Evolutionary conservation across 2,797 vertebrate genomes (phyloP).

Genomic region (Mus minutoides): DNA sequence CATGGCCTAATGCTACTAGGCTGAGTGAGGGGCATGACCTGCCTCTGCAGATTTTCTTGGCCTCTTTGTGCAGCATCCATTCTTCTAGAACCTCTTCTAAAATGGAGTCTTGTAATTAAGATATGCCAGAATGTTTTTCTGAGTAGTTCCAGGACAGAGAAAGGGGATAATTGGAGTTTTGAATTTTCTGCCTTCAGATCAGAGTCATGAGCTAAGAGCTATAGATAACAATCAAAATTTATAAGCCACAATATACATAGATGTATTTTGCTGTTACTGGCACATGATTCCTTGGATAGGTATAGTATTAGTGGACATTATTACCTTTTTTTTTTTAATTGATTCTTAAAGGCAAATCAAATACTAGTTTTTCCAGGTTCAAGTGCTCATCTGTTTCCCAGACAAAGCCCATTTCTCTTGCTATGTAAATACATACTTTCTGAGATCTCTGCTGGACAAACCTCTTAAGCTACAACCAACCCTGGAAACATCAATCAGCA

Average conservation of each 20-base stretch:
- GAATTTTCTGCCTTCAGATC: neutral
- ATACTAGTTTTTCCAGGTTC: neutral
- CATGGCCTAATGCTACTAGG: neutral
- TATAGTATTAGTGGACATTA: neutral
- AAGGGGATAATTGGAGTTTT: neutral
- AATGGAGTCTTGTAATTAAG: neutral
- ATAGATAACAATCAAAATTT: neutral
- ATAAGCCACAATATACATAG: neutral
- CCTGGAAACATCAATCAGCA: neutral
- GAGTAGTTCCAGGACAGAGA: neutral
- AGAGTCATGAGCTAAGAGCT: neutral
- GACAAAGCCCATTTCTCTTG: neutral
- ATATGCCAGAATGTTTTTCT: neutral
- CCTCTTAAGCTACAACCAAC: neutral
- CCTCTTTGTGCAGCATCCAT: neutral
- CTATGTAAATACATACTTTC: neutral
- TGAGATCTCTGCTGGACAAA: neutral
- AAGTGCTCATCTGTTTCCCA: neutral
- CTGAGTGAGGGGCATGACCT: neutral
- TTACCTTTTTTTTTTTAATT: neutral
- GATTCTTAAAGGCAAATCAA: conserved; percentile 9
- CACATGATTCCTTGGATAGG: neutral
- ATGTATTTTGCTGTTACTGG: neutral
- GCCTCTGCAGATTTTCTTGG: neutral
- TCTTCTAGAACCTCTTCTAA: neutral